Conservation (phyloP, 2,113 vertebrate species). For the Theristicus caerulescens region DNA sequence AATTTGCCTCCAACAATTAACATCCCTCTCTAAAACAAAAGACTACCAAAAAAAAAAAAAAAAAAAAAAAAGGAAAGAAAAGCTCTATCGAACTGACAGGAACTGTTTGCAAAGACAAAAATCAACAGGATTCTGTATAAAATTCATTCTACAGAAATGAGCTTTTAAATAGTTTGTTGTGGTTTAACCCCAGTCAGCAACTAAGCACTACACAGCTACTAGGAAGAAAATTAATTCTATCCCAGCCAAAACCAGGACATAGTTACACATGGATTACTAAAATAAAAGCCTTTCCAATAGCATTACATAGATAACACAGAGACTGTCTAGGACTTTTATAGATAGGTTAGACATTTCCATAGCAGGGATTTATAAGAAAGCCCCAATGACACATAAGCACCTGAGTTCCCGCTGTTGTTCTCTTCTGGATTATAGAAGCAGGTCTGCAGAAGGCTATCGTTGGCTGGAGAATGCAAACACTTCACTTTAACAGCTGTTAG, state of each 20-base stretch:
- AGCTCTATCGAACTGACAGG: not conserved
- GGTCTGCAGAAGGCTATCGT: not conserved
- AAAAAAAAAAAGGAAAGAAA: not conserved
- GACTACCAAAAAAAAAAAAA: not conserved
- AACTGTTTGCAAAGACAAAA: not conserved
- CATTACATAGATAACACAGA: not conserved
- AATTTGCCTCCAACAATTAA: not conserved
- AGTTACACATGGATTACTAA: not conserved
- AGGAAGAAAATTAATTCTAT: no score
- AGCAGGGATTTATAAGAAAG: not conserved
- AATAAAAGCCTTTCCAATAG: not conserved
- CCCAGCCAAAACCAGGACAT: no score
- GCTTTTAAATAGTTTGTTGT: not conserved
- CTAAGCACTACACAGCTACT: no score
- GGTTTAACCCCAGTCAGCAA: no score
- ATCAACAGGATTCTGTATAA: not conserved
- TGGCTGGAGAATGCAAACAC: not conserved
- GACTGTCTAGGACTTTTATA: not conserved
- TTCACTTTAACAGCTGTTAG: no score
- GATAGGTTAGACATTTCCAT: not conserved
- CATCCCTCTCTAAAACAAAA: not conserved
- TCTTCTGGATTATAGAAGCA: not conserved
- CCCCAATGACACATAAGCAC: no score
- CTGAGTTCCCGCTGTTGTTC: rapidly evolving
- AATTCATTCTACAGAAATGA: not conserved